Conservation (phyloP, 1,140 invertebrate genomes). For the Sipha flava region DNA sequence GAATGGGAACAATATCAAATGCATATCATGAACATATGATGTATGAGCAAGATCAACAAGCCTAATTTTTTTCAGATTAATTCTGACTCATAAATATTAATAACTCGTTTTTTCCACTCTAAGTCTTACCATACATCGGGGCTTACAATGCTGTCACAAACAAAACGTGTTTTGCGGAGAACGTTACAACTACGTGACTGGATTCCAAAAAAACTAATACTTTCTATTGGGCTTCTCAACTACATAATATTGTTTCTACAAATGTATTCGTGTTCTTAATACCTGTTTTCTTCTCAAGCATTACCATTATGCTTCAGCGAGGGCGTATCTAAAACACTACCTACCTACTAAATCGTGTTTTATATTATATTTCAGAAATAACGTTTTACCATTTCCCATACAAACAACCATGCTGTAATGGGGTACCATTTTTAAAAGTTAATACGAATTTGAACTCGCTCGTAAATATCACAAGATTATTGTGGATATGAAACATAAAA, state of each 20-base stretch:
- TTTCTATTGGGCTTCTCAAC: neutral
- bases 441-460: neutral
- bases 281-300: neutral
- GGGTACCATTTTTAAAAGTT: neutral
- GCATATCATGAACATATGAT: neutral
- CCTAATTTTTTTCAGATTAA: neutral
- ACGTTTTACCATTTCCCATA: neutral
- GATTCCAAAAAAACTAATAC: conserved; percentile 35
- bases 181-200: neutral
- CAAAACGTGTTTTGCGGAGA: conserved; percentile 37
- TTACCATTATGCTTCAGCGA: neutral
- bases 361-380: neutral
- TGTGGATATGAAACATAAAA: too few relatives aligned
- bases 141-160: neutral
- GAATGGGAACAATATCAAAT: too few relatives aligned
- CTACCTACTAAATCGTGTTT: neutral
- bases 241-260: neutral
- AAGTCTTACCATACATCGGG: neutral
- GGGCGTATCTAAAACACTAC: neutral
- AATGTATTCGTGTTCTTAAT: neutral
- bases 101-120: neutral
- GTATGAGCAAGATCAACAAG: neutral
- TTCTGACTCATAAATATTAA: neutral
- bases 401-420: neutral
- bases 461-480: neutral